Base-by-base conservation (phyloP, 2,888 invertebrate species). In the Abscondita cerata region DNA sequence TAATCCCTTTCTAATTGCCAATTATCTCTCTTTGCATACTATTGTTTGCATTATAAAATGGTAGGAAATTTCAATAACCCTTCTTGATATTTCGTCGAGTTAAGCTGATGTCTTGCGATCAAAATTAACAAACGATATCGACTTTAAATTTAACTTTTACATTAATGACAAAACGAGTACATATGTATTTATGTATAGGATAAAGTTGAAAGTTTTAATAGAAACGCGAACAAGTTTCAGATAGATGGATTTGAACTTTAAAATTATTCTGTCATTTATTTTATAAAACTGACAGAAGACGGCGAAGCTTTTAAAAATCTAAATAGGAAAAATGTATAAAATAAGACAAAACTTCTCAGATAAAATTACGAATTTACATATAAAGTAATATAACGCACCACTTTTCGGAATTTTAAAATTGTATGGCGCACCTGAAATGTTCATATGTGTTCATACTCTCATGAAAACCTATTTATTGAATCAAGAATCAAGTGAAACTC, bases 201-300 rank as follows among this genome's bases (percentile, higher is more conserved):
- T 61, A 56, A 52, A 52, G 61, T 61, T 61, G 34, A 55, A 61
- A 61, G 44, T 61, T 61, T 61, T 61, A 61, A 61, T 61, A 61
- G 61, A 61, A 61, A 52, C 51, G 55, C 51, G 36, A 56, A 47
- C 52, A 56, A 52, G 46, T 56, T 61, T 46, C 34, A 52, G 51
- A 56, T 61, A 61, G 55, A 61, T 56, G 34, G 56, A 25, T 55
- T 15, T 51, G 44, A 61, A 61, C 20, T 59, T 62, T 52, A 57
- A 62, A 57, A 52, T 62, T 62, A 62, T 62, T 41, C 48, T 52
- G 52, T 40, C 46, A 36, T 62, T 57, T 62, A 57, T 41, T 62
- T 52, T 52, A 62, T 33, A 47, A 52, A 13, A 25, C 36, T 36
- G 25, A 25, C 36, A 34, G 38, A 41, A 51, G 13, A 44, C 31